Percentiles rank a stretch among this genome's conserved stretches.
Conservation (phyloP, 2,797 vertebrate genomes). For the Salmo trutta region DNA sequence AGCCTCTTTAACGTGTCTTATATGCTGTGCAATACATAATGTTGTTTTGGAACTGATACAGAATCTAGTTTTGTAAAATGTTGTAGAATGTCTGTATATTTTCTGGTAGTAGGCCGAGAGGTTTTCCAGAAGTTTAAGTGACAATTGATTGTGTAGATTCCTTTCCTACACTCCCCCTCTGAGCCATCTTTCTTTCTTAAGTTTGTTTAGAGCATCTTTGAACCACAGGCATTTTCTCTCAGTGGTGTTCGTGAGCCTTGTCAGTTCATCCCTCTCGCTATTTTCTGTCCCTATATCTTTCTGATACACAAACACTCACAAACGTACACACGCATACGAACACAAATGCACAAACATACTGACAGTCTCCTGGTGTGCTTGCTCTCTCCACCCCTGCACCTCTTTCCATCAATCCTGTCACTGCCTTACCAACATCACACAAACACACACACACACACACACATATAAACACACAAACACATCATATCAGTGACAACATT, state of each 20-base stretch:
- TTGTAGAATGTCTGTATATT: conserved; percentile 11
- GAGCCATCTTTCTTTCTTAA: conserved; percentile 69
- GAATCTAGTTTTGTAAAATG: conserved; percentile 4
- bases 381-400: conserved; percentile 36
- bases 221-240: conserved; percentile 70
- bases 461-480: background rate
- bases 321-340: background rate
- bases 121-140: conserved; percentile 68
- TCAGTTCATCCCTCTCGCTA: conserved; percentile 52
- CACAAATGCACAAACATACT: conserved; percentile 45
- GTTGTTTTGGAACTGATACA: conserved; percentile 11
- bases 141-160: conserved; percentile 66
- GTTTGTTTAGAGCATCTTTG: conserved; percentile 69
- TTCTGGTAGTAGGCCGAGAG: conserved; percentile 45
- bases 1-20: background rate
- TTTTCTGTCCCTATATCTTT: background rate
- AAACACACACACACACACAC: background rate
- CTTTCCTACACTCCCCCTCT: conserved; percentile 64
- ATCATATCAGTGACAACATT: background rate
- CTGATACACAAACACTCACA: background rate
- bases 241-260: conserved; percentile 60
- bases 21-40: background rate
- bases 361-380: conserved; percentile 53
- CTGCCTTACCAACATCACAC: conserved; percentile 24
- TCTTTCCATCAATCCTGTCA: background rate